Conservation (phyloP, 2,888 invertebrate genomes). For the Mimas tiliae region DNA sequence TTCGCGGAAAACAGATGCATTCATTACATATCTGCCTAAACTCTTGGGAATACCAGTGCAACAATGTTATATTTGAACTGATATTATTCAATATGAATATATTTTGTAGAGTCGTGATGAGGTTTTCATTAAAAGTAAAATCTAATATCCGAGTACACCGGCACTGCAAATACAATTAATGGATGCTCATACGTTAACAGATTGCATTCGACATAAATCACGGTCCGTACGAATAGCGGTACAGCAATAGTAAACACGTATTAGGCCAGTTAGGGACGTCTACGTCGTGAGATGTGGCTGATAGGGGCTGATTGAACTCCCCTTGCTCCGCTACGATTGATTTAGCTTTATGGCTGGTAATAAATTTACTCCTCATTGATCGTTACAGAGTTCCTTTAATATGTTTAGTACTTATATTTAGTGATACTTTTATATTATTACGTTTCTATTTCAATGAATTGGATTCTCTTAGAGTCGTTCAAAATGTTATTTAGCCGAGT, state of each 20-base stretch:
- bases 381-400: slow-evolving; percentile 35
- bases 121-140: slow-evolving; percentile 15
- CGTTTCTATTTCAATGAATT: slow-evolving; percentile 2
- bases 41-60: neutral
- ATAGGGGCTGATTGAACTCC: slow-evolving; percentile 62
- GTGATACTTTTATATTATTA: slow-evolving; percentile 27
- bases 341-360: slow-evolving; percentile 74
- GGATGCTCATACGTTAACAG: slow-evolving; percentile 18
- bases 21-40: neutral
- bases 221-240: slow-evolving; percentile 12
- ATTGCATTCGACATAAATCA: slow-evolving; percentile 29
- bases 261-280: slow-evolving; percentile 51
- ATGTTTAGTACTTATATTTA: slow-evolving; percentile 35
- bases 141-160: neutral
- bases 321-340: slow-evolving; percentile 67
- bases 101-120: neutral
- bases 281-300: slow-evolving; percentile 57
- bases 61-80: neutral
- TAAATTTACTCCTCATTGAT: slow-evolving; percentile 61
- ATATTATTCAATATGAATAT: neutral
- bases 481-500: slow-evolving; percentile 1
- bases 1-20: neutral
- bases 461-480: neutral
- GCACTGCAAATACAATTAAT: slow-evolving; percentile 13
- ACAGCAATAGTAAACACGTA: slow-evolving; percentile 53